Conservation (phyloP, 37 sponge, comb jelly and placozoan genomes). For the Halisarca cf. caerulea region DNA sequence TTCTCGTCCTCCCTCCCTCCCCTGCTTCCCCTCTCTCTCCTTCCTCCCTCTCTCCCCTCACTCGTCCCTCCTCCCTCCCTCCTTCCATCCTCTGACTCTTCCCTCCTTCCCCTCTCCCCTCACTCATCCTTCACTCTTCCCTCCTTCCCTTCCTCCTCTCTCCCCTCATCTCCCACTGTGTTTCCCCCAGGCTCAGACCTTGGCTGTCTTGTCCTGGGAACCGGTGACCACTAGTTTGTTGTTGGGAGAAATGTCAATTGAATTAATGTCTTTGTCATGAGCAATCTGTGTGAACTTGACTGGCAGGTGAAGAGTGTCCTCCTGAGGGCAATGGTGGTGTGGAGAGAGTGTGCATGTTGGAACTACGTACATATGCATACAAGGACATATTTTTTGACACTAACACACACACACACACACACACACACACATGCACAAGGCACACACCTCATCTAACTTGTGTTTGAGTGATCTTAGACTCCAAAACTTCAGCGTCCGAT, state of each 20-base stretch:
- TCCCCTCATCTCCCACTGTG: neutral
- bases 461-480: slow-evolving; percentile 26
- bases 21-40: neutral
- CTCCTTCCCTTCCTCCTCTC: neutral
- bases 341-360: neutral
- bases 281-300: slow-evolving; percentile 75
- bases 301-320: neutral
- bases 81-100: neutral
- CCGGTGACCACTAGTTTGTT: slow-evolving; percentile 92
- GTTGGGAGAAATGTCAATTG: slow-evolving; percentile 94
- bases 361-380: neutral
- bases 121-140: neutral
- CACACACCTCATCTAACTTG: neutral
- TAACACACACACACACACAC: too few species aligned
- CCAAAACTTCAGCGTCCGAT: slow-evolving; percentile 86
- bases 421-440: too few species aligned
- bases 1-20: neutral
- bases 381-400: neutral
- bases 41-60: neutral
- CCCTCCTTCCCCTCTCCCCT: neutral
- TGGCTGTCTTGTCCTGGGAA: slow-evolving; percentile 94
- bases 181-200: too few species aligned
- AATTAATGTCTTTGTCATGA: slow-evolving; percentile 93
- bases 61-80: neutral
- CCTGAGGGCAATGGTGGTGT: neutral